Conservation (phyloP, 2,797 vertebrate genomes). For the Ibycter americanus region DNA sequence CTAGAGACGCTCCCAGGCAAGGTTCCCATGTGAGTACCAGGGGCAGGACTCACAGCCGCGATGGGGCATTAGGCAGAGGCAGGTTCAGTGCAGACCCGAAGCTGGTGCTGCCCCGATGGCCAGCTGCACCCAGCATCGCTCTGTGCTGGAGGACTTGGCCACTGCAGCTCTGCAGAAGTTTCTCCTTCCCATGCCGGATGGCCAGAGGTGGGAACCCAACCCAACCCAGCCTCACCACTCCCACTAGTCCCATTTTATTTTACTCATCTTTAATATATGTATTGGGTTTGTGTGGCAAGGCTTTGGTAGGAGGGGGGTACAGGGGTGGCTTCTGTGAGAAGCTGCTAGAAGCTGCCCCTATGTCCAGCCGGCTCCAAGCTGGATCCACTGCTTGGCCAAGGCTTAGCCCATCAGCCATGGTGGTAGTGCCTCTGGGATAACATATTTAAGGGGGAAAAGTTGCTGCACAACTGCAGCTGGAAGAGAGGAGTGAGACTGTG, state of each 20-base stretch:
- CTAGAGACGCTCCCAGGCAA: neutral
- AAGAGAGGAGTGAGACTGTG: too few species aligned
- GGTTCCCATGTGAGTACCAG: neutral
- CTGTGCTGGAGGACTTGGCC: neutral
- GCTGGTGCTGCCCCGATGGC: neutral
- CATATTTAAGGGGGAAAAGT: too few species aligned
- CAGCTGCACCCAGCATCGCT: rapidly evolving
- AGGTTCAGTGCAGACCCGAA: rapidly evolving
- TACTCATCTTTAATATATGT: neutral
- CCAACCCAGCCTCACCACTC: neutral
- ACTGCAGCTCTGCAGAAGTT: neutral
- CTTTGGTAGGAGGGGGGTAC: too few species aligned
- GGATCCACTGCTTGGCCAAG: too few species aligned
- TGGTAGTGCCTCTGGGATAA: too few species aligned
- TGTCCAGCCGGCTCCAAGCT: too few species aligned
- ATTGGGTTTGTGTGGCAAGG: too few species aligned
- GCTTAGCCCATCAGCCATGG: too few species aligned
- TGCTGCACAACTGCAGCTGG: too few species aligned
- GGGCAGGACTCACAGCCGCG: neutral
- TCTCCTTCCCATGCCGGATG: neutral
- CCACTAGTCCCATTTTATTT: neutral
- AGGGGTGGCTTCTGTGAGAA: too few species aligned
- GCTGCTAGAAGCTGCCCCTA: too few species aligned
- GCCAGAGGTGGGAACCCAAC: neutral
- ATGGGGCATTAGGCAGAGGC: neutral